A percentile compares a stretch with the other conserved stretches of the same genome.
Evolutionary conservation across 2,888 invertebrate species (phyloP).

Genomic region (Sceliomorpha sp.): DNA sequence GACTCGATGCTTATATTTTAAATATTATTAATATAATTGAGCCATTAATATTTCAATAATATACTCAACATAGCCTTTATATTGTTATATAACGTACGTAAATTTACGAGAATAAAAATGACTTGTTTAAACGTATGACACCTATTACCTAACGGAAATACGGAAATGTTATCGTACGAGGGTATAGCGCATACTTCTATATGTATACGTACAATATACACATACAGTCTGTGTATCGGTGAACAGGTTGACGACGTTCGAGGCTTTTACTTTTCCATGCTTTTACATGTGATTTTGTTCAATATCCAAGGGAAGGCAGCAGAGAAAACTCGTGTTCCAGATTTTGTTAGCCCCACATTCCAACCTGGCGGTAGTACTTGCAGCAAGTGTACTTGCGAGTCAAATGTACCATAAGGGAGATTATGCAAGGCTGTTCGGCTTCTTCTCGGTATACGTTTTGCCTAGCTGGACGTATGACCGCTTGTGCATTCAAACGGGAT

Average conservation of each 20-base stretch:
- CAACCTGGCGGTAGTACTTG: slow-evolving; percentile 55
- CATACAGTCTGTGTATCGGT: not conserved
- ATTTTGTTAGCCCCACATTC: slow-evolving; percentile 62
- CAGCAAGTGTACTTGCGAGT: slow-evolving; percentile 57
- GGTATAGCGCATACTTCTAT: not conserved
- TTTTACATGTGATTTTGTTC: slow-evolving; percentile 62
- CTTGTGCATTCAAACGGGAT: slow-evolving; percentile 39
- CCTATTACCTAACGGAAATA: too few relatives aligned
- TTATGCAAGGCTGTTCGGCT: slow-evolving; percentile 10
- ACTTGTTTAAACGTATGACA: too few relatives aligned
- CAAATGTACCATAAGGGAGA: slow-evolving; percentile 21
- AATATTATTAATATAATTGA: too few relatives aligned
- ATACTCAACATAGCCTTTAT: too few relatives aligned
- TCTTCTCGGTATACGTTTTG: slow-evolving; percentile 17
- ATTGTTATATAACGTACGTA: too few relatives aligned
- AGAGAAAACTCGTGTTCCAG: slow-evolving; percentile 52
- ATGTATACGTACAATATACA: slow-evolving; percentile 2
- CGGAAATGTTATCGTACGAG: too few relatives aligned
- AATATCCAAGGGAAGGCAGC: slow-evolving; percentile 16
- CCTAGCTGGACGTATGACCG: slow-evolving; percentile 35
- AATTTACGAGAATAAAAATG: too few relatives aligned
- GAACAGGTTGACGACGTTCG: slow-evolving; percentile 24
- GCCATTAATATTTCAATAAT: too few relatives aligned
- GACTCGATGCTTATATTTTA: too few relatives aligned
- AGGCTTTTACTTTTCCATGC: slow-evolving; percentile 67